Evolutionary conservation across 2,113 vertebrate species (phyloP).

Genomic region (Halichoerus grypus): DNA sequence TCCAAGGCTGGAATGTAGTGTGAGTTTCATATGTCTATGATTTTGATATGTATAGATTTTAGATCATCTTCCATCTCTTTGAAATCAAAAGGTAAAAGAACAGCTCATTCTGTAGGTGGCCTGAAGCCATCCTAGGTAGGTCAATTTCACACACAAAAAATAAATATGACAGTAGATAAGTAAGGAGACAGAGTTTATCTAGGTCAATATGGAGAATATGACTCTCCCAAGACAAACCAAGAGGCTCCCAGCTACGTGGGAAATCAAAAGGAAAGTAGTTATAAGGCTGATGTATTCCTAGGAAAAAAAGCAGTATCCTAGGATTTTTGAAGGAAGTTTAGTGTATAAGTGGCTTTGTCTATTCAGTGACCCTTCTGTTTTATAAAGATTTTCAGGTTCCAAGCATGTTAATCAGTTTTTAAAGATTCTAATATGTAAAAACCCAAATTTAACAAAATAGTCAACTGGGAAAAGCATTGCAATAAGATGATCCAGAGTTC

Average conservation of each 20-base stretch:
- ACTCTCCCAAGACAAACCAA: slow-evolving; percentile 44
- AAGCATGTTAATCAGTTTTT: neutral
- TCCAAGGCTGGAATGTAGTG: neutral
- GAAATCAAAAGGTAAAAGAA: slow-evolving; percentile 56
- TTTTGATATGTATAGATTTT: slow-evolving; percentile 49
- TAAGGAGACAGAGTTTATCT: slow-evolving; percentile 63
- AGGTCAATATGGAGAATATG: slow-evolving; percentile 59
- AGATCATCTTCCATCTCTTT: slow-evolving; percentile 60
- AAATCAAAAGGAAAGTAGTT: slow-evolving; percentile 53
- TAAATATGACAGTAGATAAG: slow-evolving; percentile 62
- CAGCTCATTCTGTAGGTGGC: slow-evolving; percentile 37
- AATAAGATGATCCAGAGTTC: slow-evolving; percentile 42
- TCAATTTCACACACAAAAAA: slow-evolving; percentile 34
- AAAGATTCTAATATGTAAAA: neutral
- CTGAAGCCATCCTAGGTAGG: slow-evolving; percentile 16
- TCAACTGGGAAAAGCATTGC: neutral
- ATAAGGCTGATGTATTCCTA: neutral
- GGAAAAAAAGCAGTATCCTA: slow-evolving; percentile 20
- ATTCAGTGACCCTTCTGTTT: slow-evolving; percentile 12
- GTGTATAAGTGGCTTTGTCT: slow-evolving; percentile 25
- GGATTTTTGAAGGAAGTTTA: slow-evolving; percentile 58
- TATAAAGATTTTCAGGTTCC: neutral
- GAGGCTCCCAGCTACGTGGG: neutral
- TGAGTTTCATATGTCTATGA: slow-evolving; percentile 44
- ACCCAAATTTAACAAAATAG: slow-evolving; percentile 33